Evolutionary conservation across 2,888 invertebrate species (phyloP).

Genomic region (Volucella inflata): DNA sequence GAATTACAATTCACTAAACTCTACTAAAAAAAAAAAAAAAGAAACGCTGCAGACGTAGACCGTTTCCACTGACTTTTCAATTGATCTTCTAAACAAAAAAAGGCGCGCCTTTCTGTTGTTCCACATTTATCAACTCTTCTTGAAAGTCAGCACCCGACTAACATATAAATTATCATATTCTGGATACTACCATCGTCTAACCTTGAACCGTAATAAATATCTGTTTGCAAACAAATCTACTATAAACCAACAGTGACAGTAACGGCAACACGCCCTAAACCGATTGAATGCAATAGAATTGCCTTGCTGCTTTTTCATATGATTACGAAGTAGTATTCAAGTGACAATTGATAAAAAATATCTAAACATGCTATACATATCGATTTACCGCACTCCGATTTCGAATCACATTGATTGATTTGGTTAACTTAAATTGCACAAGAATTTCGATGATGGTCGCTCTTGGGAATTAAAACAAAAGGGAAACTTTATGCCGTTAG

Average conservation of each 20-base stretch:
- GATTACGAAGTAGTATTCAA: constrained; percentile 3
- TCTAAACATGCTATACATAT: constrained; percentile 55
- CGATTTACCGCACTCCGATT: constrained; percentile 43
- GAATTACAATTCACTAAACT: constrained; percentile 24
- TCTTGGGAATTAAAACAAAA: not conserved
- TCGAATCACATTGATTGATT: constrained; percentile 27
- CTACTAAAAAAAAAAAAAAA: not conserved
- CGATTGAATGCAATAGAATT: constrained; percentile 27
- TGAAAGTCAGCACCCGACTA: not conserved
- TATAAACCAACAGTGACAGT: not conserved
- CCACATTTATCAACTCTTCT: constrained; percentile 27
- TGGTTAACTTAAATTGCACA: not conserved
- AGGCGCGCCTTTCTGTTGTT: constrained; percentile 13
- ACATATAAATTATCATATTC: constrained; percentile 43
- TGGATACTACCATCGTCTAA: constrained; percentile 19
- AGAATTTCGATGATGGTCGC: not conserved
- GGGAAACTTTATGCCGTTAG: constrained; percentile 25
- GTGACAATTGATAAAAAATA: constrained; percentile 39
- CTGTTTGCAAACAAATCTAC: not conserved
- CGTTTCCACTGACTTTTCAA: not conserved
- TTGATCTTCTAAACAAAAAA: constrained; percentile 39
- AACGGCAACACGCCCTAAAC: not conserved
- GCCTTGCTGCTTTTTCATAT: constrained; percentile 3
- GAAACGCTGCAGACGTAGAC: constrained; percentile 2
- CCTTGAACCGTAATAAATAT: constrained; percentile 51